phyloP scores from a whole-genome alignment of 2,113 vertebrate genomes.

The Nanorana parkeri region DNA sequence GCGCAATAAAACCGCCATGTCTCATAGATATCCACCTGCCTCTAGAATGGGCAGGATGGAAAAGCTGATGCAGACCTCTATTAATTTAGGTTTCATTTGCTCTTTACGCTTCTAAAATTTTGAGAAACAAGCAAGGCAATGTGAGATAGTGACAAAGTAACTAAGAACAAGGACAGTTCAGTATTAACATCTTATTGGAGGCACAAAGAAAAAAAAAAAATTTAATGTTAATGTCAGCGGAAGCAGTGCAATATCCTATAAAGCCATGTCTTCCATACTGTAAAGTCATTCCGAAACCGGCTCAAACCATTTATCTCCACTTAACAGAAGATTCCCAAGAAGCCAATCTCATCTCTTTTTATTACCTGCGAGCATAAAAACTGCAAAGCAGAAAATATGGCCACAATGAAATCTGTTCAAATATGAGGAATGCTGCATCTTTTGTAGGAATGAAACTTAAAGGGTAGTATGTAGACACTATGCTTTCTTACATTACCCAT shows the following conservation, averaged over 20 bases:
- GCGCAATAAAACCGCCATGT: too few species aligned
- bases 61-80: too few species aligned
- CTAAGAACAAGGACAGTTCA: slow-evolving; percentile 36
- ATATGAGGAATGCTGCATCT: neutral
- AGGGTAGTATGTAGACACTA: too few species aligned
- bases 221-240: slow-evolving; percentile 50
- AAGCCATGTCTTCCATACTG: slow-evolving; percentile 54
- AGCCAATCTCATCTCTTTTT: slow-evolving; percentile 54
- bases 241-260: slow-evolving; percentile 44
- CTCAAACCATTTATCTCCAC: slow-evolving; percentile 61
- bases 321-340: slow-evolving; percentile 50
- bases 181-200: slow-evolving; percentile 15
- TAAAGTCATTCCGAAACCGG: slow-evolving; percentile 1
- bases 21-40: too few species aligned
- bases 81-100: too few species aligned
- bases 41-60: too few species aligned
- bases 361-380: slow-evolving; percentile 45
- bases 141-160: too few species aligned
- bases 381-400: slow-evolving; percentile 55
- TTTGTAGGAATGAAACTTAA: neutral
- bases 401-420: neutral
- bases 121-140: too few species aligned
- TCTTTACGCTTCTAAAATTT: too few species aligned
- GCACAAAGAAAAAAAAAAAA: slow-evolving; percentile 56
- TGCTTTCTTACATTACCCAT: too few species aligned